These are phyloP conservation scores for Pluvialis apricaria DNA, from an alignment of 2,113 vertebrate genomes.

Conservation along the genomic window DNA sequence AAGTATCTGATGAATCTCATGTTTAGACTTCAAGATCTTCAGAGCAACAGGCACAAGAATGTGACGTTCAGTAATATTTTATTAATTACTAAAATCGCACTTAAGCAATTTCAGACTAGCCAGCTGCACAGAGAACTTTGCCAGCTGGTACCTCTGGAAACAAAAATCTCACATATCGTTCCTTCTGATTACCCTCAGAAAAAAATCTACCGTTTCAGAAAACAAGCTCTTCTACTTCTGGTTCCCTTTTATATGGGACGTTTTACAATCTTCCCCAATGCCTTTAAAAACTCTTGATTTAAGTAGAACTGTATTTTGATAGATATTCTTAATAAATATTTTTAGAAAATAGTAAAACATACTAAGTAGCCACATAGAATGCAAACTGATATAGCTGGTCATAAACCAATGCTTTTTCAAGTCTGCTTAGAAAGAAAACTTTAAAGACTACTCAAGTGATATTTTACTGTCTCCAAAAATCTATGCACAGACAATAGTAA, in stretches of 20 bases:
- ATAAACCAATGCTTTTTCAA: background rate
- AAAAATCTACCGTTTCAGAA: background rate
- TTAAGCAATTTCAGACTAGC: background rate
- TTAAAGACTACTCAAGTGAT: background rate
- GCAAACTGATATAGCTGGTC: background rate
- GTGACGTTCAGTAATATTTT: background rate
- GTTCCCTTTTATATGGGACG: background rate
- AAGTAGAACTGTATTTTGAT: background rate
- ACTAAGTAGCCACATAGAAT: background rate
- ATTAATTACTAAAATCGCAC: background rate
- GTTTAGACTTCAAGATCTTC: background rate
- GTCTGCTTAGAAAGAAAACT: background rate
- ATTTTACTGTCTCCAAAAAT: background rate
- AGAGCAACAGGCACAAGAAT: background rate
- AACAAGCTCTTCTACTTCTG: background rate
- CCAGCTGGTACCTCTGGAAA: background rate
- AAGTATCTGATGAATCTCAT: background rate
- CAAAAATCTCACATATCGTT: background rate
- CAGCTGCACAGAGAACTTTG: background rate
- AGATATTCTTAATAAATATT: background rate
- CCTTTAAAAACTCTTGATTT: background rate
- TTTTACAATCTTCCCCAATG: background rate
- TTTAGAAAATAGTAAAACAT: background rate
- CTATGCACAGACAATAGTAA: background rate
- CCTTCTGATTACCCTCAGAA: background rate